A percentile compares a stretch with the other conserved stretches of the same genome.
Conservation (phyloP, 53 echinoderm and acorn worm genomes). For the Holothuria leucospilota region DNA sequence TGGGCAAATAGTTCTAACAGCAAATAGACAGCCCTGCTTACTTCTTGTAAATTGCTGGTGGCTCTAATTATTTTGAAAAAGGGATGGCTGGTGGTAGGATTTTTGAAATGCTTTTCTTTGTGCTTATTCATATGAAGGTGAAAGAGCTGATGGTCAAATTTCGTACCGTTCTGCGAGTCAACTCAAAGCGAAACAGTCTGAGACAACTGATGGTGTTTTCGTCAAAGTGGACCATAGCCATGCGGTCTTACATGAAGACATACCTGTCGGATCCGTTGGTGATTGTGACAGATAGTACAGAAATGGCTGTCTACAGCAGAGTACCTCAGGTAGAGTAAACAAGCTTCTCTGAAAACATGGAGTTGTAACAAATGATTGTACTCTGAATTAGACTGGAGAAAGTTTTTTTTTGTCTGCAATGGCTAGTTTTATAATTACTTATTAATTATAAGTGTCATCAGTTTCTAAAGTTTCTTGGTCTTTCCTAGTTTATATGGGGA, state of each 20-base stretch:
- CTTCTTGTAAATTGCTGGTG: too few relatives aligned
- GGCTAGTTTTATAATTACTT: too few relatives aligned
- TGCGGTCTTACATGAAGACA: conserved; percentile 76
- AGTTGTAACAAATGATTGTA: not conserved
- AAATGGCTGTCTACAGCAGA: conserved; percentile 87
- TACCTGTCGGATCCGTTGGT: conserved; percentile 84
- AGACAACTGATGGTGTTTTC: conserved; percentile 84
- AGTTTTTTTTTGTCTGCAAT: too few relatives aligned
- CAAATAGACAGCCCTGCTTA: too few relatives aligned
- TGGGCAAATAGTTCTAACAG: too few relatives aligned
- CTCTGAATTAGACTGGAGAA: too few relatives aligned
- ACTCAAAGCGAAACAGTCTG: conserved; percentile 51
- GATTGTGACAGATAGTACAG: conserved; percentile 68
- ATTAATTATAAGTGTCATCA: too few relatives aligned
- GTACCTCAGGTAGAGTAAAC: conserved; percentile 72
- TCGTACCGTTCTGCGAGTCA: conserved; percentile 43
- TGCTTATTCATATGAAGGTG: conserved; percentile 46
- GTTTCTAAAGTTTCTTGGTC: too few relatives aligned
- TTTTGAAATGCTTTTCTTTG: conserved; percentile 6
- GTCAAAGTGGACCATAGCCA: conserved; percentile 74
- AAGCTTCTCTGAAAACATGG: not conserved
- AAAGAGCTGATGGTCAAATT: conserved; percentile 78
- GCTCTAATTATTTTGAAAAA: too few relatives aligned
- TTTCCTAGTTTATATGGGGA: too few relatives aligned
- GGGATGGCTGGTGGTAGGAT: not conserved